phyloP scores from a whole-genome alignment of 2,888 invertebrate genomes.

The Pachycephus smyrnensis region DNA sequence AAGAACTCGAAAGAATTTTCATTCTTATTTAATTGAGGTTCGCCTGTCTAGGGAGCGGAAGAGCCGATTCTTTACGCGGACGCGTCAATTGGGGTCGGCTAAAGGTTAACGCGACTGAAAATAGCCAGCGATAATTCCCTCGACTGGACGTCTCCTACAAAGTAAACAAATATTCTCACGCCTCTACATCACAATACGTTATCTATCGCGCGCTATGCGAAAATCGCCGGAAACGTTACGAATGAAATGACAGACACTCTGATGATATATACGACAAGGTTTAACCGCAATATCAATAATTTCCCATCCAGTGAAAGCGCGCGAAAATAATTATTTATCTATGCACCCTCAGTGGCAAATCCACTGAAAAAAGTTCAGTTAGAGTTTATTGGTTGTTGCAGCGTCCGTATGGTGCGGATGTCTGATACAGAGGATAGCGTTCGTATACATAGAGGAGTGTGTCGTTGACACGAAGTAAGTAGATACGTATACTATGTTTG shows the following conservation, averaged over 20 bases:
- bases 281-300: neutral
- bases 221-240: neutral
- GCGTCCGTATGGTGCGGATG: neutral
- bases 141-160: slow-evolving; percentile 17
- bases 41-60: neutral
- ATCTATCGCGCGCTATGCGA: slow-evolving; percentile 7
- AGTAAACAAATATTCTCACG: neutral
- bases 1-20: neutral
- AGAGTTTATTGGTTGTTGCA: neutral
- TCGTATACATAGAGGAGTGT: slow-evolving; percentile 1
- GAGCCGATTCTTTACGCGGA: neutral
- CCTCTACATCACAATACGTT: slow-evolving; percentile 5
- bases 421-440: neutral
- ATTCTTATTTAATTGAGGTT: neutral
- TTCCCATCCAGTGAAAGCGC: neutral
- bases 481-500: neutral
- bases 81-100: slow-evolving; percentile 30
- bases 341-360: neutral
- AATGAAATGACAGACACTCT: neutral
- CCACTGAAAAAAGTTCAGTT: neutral
- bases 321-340: neutral
- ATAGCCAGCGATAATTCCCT: slow-evolving; percentile 36
- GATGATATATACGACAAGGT: neutral
- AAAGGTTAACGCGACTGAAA: slow-evolving; percentile 36
- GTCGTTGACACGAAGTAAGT: slow-evolving; percentile 6